Conservation (phyloP, 2,888 invertebrate genomes). For the Schizaphis graminum region DNA sequence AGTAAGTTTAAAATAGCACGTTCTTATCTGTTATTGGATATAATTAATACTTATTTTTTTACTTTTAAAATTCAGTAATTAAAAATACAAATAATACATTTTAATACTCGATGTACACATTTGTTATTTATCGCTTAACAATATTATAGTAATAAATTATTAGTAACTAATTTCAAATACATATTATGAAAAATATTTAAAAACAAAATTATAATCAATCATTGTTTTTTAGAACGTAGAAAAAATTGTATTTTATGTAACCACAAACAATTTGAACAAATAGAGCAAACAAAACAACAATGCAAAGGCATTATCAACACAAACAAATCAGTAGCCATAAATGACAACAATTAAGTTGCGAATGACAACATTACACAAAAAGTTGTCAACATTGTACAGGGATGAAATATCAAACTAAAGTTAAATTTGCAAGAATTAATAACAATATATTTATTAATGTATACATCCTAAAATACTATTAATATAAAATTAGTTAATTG, state of each 20-base stretch:
- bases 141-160: background rate
- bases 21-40: background rate
- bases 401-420: conserved; percentile 22
- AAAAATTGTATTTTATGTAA: conserved; percentile 60
- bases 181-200: background rate
- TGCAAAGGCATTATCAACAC: conserved; percentile 15
- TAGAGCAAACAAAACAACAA: conserved; percentile 36
- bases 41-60: background rate
- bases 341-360: conserved; percentile 9
- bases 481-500: conserved; percentile 50
- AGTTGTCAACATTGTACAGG: background rate
- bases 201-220: background rate
- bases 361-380: conserved; percentile 39
- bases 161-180: background rate
- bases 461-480: conserved; percentile 17
- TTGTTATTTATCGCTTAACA: conserved; percentile 1
- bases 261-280: conserved; percentile 47
- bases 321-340: background rate
- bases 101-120: background rate
- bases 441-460: conserved; percentile 44
- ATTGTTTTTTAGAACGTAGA: conserved; percentile 46
- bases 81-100: background rate
- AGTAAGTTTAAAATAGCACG: background rate
- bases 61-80: background rate
- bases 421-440: conserved; percentile 48